Conservation (phyloP, 1,140 invertebrate species). For the Papilio polyxenes region DNA sequence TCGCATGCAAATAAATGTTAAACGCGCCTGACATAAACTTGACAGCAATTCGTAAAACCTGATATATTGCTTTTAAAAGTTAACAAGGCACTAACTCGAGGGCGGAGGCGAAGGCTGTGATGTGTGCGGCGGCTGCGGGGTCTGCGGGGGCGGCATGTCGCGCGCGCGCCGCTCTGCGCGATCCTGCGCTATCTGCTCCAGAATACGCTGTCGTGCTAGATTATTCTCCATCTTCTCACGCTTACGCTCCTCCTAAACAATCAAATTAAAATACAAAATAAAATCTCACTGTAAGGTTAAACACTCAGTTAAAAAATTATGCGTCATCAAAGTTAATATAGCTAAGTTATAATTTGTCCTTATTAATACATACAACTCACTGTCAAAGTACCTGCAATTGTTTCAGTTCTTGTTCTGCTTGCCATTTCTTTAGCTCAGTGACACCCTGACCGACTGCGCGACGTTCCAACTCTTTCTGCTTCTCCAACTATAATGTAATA, state of each 20-base stretch:
- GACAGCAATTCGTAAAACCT: neutral
- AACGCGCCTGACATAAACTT: neutral
- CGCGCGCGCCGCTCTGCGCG: constrained; percentile 82
- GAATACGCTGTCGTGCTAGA: constrained; percentile 84
- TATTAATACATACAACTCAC: too few species aligned
- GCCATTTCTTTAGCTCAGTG: constrained; percentile 85
- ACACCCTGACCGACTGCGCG: constrained; percentile 86
- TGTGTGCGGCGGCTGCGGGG: constrained; percentile 27
- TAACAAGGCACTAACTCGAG: constrained; percentile 41
- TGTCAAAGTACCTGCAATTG: constrained; percentile 73
- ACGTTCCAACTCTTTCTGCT: constrained; percentile 85
- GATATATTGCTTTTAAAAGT: neutral
- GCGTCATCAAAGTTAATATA: too few species aligned
- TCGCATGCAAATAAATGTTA: too few species aligned
- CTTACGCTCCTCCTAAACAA: constrained; percentile 83
- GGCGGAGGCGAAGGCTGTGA: constrained; percentile 34
- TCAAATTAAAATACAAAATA: neutral
- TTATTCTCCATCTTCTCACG: constrained; percentile 87
- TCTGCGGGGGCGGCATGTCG: constrained; percentile 47
- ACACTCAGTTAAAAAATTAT: too few species aligned
- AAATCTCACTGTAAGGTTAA: too few species aligned
- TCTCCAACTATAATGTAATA: constrained; percentile 77
- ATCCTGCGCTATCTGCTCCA: constrained; percentile 89
- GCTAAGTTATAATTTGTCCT: too few species aligned
- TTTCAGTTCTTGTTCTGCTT: constrained; percentile 88